Evolutionary conservation across 2,797 vertebrate species (phyloP).

Genomic region (Tapirus indicus): DNA sequence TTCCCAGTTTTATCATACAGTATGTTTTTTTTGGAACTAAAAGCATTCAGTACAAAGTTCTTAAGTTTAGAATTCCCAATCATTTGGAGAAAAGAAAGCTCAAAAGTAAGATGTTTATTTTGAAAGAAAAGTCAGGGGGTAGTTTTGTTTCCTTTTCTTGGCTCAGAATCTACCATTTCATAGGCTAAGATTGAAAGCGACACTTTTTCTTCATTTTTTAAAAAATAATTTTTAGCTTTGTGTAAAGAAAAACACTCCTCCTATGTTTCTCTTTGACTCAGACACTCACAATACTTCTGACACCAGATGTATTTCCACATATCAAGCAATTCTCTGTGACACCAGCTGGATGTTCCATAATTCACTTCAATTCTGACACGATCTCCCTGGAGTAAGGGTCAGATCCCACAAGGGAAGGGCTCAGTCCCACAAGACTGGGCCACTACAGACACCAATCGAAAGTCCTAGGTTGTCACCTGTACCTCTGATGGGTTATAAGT

Average conservation of each 20-base stretch:
- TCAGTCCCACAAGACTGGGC: background rate
- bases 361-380: background rate
- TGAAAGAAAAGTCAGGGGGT: background rate
- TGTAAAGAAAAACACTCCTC: background rate
- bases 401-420: background rate
- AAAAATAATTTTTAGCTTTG: background rate
- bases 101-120: background rate
- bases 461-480: background rate
- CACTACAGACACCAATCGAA: background rate
- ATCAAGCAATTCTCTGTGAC: background rate
- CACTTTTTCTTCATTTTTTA: background rate
- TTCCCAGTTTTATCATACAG: conserved; percentile 48
- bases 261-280: background rate
- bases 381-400: background rate
- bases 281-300: background rate
- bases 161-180: background rate
- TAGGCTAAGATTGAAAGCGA: background rate
- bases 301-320: background rate
- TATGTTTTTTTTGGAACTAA: conserved; percentile 52
- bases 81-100: conserved; percentile 57
- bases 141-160: background rate
- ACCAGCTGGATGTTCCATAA: background rate
- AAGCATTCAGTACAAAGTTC: conserved; percentile 35
- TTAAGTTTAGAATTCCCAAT: conserved; percentile 43
- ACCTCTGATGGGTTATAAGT: background rate